Base-by-base conservation (phyloP, 92 coral and sea anemone genomes). In the Siderastrea radians region DNA sequence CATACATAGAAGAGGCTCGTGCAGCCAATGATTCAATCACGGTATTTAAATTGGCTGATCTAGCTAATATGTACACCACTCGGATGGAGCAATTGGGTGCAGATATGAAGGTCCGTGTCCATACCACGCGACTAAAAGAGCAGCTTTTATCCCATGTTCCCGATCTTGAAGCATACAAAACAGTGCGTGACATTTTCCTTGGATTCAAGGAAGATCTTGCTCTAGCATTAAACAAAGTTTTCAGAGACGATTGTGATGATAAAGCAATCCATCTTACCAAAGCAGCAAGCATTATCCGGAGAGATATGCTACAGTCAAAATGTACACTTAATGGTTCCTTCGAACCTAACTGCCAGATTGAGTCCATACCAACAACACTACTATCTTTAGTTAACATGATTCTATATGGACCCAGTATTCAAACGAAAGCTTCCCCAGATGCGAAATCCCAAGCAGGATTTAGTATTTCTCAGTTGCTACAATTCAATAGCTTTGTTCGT, bases 381-480 rank as follows among this genome's bases (percentile, higher is more conserved):
- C 74, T 87, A 50, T 49, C 94, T 66, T 68, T 93, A 77, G 91
- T 91, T 3, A 88, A 82, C 53, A 91, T 91, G 87, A 90, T 93
- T 75, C 85, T 91, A 44, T 86, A 93, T 91, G 96, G 94, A 6
- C 92, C 94, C 58, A 91, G 74, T 74, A 93, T 88, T 68, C 68
- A 88, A 54, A 78, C 80, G 57, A 91, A 90, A 72, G 79, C 86
- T 54, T 77, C 67, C 16, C 67, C 50, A 65, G 65, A 61, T 54
- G 55, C 83, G 48, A 79, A 79, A 79, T 62, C 75, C 46, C 96
- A 93, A 75, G 92, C 91, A 53, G 84, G 83, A 44, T 90, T 87
- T 61, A 90, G 85, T 38, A 80, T 91, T 84, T 78, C 92, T 61
- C 96, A 93, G 80, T 49, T 94, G 52, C 74, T 94, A 58, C 92